Conservation (phyloP, 1,140 invertebrate genomes). For the Venturia canescens region DNA sequence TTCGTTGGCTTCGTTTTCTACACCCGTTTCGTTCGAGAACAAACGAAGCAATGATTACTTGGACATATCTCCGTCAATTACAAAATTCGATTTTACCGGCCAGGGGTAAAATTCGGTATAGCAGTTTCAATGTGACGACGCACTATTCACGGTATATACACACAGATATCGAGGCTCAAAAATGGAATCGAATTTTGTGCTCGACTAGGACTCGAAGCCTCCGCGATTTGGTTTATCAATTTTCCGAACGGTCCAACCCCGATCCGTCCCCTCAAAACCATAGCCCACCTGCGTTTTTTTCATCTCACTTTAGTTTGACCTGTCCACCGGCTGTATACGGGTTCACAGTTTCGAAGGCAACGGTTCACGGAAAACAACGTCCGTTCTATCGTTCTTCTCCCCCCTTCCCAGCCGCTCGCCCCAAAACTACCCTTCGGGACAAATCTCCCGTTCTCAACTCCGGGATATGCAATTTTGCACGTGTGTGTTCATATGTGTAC, state of each 20-base stretch:
- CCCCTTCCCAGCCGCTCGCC: neutral
- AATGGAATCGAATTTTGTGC: constrained; percentile 43
- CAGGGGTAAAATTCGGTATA: constrained; percentile 5
- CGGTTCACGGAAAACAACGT: constrained; percentile 42
- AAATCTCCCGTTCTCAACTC: constrained; percentile 8
- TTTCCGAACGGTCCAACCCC: constrained; percentile 41
- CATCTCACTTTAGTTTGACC: constrained; percentile 22
- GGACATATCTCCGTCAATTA: constrained; percentile 18
- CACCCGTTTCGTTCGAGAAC: constrained; percentile 16
- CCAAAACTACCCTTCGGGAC: constrained; percentile 38
- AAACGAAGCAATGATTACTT: constrained; percentile 39
- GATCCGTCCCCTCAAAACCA: constrained; percentile 6
- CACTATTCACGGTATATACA: neutral
- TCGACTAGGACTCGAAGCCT: constrained; percentile 38
- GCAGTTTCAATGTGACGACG: neutral
- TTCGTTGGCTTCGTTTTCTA: neutral
- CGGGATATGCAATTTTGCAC: constrained; percentile 21
- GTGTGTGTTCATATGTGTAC: constrained; percentile 18
- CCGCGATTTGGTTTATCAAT: constrained; percentile 47
- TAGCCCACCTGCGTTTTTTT: neutral
- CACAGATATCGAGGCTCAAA: constrained; percentile 37
- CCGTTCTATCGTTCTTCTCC: constrained; percentile 23
- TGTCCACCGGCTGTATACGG: neutral
- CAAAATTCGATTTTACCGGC: constrained; percentile 27
- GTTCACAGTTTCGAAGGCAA: constrained; percentile 37